Conservation (phyloP, 2,888 invertebrate genomes). For the Dorcus parallelipipedus region DNA sequence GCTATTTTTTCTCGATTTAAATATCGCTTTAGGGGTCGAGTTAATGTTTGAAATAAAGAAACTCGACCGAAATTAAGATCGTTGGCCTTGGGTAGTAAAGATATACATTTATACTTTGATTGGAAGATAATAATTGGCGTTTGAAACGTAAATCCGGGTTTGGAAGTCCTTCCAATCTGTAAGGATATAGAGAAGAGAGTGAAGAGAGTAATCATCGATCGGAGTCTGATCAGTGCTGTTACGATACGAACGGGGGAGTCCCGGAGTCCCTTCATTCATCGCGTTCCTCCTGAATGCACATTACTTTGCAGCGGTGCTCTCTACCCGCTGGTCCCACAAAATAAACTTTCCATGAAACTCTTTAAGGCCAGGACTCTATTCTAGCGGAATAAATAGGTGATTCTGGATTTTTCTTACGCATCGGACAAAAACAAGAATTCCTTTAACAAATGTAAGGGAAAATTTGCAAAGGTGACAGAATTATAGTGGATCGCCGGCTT, state of each 20-base stretch:
- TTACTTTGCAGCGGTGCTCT: slow-evolving; percentile 27
- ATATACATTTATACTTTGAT: no score
- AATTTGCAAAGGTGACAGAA: slow-evolving; percentile 20
- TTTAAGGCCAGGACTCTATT: slow-evolving; percentile 26
- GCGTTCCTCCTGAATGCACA: slow-evolving; percentile 27
- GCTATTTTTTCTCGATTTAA: no score
- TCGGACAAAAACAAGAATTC: slow-evolving; percentile 20
- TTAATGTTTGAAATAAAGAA: no score
- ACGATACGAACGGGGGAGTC: slow-evolving; percentile 6
- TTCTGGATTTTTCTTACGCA: slow-evolving; percentile 26
- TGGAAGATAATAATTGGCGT: neutral
- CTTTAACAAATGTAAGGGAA: slow-evolving; percentile 20
- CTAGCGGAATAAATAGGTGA: slow-evolving; percentile 33
- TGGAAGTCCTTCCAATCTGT: neutral
- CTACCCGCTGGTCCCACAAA: slow-evolving; percentile 21
- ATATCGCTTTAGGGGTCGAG: no score
- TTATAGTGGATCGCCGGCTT: slow-evolving; percentile 5
- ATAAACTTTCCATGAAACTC: slow-evolving; percentile 32
- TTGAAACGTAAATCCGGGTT: neutral
- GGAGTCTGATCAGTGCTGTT: slow-evolving; percentile 18
- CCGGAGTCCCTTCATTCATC: slow-evolving; percentile 27
- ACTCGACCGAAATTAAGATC: no score
- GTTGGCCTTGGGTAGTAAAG: no score
- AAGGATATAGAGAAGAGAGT: slow-evolving; percentile 5
- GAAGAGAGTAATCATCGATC: slow-evolving; percentile 22